These are phyloP conservation scores for Sinotaia quadrata DNA, from an alignment of 2,888 invertebrate species.

Conservation along the genomic window DNA sequence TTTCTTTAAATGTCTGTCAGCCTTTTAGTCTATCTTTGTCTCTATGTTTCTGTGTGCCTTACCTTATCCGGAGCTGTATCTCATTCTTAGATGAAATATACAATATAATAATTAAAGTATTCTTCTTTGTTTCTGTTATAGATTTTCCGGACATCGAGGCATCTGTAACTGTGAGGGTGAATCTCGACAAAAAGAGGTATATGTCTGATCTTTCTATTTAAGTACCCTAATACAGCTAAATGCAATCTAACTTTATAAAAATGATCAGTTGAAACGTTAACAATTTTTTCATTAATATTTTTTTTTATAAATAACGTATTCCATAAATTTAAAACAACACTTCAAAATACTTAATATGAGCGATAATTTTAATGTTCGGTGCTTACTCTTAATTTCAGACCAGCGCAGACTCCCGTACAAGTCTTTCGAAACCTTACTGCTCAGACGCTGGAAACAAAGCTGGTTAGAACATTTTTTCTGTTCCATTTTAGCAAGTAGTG, in stretches of 20 bases:
- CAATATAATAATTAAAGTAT: neutral
- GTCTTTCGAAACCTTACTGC: neutral
- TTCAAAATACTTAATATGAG: neutral
- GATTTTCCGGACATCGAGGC: neutral
- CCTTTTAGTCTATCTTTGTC: too few species aligned
- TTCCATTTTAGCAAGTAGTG: too few species aligned
- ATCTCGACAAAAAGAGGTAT: neutral
- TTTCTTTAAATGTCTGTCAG: too few species aligned
- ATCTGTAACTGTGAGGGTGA: neutral
- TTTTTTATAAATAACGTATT: neutral
- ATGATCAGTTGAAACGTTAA: too few species aligned
- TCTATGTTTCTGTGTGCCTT: too few species aligned
- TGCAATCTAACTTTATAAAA: too few species aligned
- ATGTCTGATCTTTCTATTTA: too few species aligned
- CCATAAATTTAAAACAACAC: neutral
- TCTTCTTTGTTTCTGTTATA: neutral
- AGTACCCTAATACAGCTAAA: too few species aligned
- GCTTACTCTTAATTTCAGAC: neutral
- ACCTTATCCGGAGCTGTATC: too few species aligned
- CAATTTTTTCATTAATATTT: neutral
- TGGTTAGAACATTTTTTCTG: too few species aligned
- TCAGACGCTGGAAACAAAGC: neutral
- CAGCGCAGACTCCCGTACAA: neutral
- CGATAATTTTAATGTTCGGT: neutral
- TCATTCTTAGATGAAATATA: too few species aligned